Evolutionary conservation across 2,888 invertebrate genomes (phyloP).

Genomic region (Eupithecia abbreviata): DNA sequence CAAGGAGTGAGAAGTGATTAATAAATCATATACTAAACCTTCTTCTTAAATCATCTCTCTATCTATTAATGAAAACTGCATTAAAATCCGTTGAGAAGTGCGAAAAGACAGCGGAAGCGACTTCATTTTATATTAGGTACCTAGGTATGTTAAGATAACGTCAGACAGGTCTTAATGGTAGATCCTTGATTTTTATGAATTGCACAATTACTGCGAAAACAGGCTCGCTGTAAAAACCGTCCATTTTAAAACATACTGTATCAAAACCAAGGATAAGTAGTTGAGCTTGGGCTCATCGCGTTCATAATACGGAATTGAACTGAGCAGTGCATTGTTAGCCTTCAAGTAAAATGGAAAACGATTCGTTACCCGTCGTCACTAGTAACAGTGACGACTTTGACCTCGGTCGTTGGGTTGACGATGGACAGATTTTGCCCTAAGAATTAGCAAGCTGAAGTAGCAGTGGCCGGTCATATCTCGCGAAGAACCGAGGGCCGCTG

Average conservation of each 20-base stretch:
- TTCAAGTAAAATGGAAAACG: conserved; percentile 24
- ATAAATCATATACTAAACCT: too few relatives aligned
- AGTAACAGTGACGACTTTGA: conserved; percentile 32
- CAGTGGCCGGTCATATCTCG: too few relatives aligned
- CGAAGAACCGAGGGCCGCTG: too few relatives aligned
- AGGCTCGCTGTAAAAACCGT: not conserved
- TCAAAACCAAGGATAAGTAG: conserved; percentile 14
- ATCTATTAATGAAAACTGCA: too few relatives aligned
- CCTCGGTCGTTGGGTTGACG: not conserved
- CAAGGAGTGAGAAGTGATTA: too few relatives aligned
- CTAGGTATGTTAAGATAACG: too few relatives aligned
- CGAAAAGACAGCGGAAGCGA: too few relatives aligned
- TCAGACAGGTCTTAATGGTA: too few relatives aligned
- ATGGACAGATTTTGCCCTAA: not conserved
- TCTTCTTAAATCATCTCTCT: too few relatives aligned
- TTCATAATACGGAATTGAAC: conserved; percentile 51
- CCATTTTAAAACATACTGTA: conserved; percentile 29
- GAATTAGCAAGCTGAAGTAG: too few relatives aligned
- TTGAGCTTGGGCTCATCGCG: conserved; percentile 36
- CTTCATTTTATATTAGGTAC: too few relatives aligned
- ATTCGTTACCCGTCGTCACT: conserved; percentile 19
- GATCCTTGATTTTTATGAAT: not conserved
- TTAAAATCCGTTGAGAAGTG: too few relatives aligned
- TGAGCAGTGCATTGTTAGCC: conserved; percentile 44
- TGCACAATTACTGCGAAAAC: not conserved